Conservation (phyloP, 1,140 invertebrate species). For the Bombus fervidus region DNA sequence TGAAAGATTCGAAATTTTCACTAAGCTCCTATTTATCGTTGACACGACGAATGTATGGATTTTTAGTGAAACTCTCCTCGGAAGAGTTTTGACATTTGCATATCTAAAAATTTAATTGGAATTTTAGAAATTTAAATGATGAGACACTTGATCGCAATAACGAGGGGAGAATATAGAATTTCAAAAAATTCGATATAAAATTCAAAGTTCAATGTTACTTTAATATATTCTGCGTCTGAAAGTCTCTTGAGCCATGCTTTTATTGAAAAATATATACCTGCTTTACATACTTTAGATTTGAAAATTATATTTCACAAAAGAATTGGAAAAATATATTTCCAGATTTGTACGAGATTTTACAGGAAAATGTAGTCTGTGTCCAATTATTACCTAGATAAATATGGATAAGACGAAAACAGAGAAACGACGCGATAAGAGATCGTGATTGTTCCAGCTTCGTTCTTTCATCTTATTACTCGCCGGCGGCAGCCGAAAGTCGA, state of each 20-base stretch:
- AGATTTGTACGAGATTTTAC: no score
- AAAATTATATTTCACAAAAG: no score
- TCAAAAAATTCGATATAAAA: neutral
- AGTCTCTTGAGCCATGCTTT: no score
- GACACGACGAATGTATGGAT: no score
- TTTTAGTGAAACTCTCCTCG: no score
- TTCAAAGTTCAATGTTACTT: neutral
- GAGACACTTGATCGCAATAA: neutral
- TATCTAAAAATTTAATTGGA: neutral
- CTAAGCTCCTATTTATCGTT: no score
- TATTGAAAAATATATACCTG: no score
- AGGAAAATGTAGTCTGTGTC: no score
- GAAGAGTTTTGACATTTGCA: neutral
- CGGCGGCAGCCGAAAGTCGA: slow-evolving; percentile 26
- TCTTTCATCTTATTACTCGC: slow-evolving; percentile 27
- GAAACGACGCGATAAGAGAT: slow-evolving; percentile 17
- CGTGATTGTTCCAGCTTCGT: neutral
- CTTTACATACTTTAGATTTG: no score
- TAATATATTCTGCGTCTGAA: neutral
- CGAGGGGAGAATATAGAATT: neutral
- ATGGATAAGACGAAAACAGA: neutral
- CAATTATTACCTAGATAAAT: neutral
- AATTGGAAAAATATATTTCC: no score
- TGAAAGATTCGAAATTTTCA: neutral
- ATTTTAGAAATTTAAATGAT: neutral